Conservation (phyloP, 2,113 vertebrate species). For the Aspiorhynchus laticeps region DNA sequence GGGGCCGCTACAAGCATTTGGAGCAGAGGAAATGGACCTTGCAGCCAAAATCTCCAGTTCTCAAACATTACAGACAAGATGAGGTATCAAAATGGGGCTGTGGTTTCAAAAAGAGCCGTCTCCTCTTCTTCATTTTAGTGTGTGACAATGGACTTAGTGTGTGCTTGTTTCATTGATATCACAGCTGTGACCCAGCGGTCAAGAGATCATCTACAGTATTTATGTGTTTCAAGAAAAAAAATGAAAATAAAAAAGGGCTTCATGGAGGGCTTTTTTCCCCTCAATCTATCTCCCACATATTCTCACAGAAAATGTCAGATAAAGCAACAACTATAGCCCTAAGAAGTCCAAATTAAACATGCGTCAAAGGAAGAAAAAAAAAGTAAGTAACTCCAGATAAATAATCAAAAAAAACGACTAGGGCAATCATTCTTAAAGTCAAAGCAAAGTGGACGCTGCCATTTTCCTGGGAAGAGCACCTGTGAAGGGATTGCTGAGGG, state of each 20-base stretch:
- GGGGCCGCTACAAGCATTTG: neutral
- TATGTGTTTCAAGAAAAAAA: neutral
- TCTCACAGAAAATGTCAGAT: neutral
- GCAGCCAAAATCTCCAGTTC: neutral
- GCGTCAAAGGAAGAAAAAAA: neutral
- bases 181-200: slow-evolving; percentile 41
- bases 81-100: neutral
- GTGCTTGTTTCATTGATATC: slow-evolving; percentile 15
- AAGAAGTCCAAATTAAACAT: neutral
- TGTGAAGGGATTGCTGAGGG: neutral
- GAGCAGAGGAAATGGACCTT: neutral
- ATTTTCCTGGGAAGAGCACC: slow-evolving; percentile 15
- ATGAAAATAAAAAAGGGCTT: too few relatives aligned
- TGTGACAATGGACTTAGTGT: slow-evolving; percentile 7
- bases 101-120: slow-evolving; percentile 2
- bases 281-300: neutral
- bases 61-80: neutral
- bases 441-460: neutral
- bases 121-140: neutral
- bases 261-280: too few relatives aligned
- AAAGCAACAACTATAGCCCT: neutral
- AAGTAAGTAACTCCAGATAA: too few relatives aligned
- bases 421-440: neutral
- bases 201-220: slow-evolving; percentile 14
- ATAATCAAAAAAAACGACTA: neutral